A percentile compares a stretch with the other conserved stretches of the same genome.
Conservation (phyloP, 1,140 invertebrate genomes). For the Bombus terrestris region DNA sequence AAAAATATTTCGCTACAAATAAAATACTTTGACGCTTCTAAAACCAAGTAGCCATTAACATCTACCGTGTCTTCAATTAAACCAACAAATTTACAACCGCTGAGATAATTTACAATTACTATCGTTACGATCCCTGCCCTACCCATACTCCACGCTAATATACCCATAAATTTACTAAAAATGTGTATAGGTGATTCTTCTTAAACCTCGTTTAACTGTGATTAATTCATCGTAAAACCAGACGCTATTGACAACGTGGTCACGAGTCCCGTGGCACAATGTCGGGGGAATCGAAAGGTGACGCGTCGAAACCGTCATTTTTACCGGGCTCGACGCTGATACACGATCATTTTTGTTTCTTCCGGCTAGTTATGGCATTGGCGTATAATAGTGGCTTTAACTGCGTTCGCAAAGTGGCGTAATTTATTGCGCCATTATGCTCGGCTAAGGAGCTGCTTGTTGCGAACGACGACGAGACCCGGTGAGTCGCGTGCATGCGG, state of each 20-base stretch:
- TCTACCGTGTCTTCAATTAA: too few species aligned
- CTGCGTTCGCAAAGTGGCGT: slow-evolving; percentile 66
- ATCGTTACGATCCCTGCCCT: too few species aligned
- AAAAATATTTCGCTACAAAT: too few species aligned
- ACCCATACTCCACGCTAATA: too few species aligned
- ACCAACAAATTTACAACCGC: too few species aligned
- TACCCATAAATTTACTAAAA: too few species aligned
- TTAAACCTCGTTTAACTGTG: neutral
- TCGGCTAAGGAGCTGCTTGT: slow-evolving; percentile 67
- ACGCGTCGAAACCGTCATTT: slow-evolving; percentile 2
- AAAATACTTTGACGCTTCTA: too few species aligned
- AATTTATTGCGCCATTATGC: slow-evolving; percentile 72
- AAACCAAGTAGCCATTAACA: too few species aligned
- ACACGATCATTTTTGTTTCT: slow-evolving; percentile 53
- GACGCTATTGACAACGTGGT: neutral
- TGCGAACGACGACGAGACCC: slow-evolving; percentile 51
- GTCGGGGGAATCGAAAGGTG: neutral
- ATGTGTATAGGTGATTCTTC: neutral
- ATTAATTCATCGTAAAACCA: neutral
- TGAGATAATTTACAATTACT: too few species aligned
- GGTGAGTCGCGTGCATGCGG: slow-evolving; percentile 60
- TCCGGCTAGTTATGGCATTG: slow-evolving; percentile 63
- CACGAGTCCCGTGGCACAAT: too few species aligned
- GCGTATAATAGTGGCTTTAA: slow-evolving; percentile 67
- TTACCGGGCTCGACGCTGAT: slow-evolving; percentile 31